Conservation (phyloP, 2,797 vertebrate genomes). For the Carapus acus region DNA sequence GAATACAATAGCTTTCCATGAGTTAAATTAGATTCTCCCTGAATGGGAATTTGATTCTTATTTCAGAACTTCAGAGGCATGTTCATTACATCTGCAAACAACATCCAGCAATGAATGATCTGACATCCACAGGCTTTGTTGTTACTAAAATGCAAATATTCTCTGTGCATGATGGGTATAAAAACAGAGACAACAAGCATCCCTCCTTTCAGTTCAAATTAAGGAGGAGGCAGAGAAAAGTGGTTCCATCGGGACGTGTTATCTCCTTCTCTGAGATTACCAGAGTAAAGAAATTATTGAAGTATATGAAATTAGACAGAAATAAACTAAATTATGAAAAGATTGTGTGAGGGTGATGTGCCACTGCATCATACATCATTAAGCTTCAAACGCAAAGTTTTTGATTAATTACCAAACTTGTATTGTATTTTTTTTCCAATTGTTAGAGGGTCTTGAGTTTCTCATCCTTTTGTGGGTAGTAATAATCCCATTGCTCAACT, state of each 20-base stretch:
- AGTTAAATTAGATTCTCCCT: slow-evolving; percentile 65
- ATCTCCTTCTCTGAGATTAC: slow-evolving; percentile 61
- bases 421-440: slow-evolving; percentile 26
- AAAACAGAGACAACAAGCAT: slow-evolving; percentile 59
- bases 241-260: slow-evolving; percentile 65
- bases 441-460: slow-evolving; percentile 18
- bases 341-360: slow-evolving; percentile 45
- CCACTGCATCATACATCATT: slow-evolving; percentile 59
- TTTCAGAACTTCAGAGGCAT: slow-evolving; percentile 68
- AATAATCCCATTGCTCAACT: slow-evolving; percentile 17
- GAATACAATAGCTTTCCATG: slow-evolving; percentile 35
- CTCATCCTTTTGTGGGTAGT: slow-evolving; percentile 21
- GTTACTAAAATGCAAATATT: slow-evolving; percentile 74
- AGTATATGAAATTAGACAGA: slow-evolving; percentile 56
- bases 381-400: slow-evolving; percentile 53
- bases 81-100: slow-evolving; percentile 68
- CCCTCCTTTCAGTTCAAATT: slow-evolving; percentile 68
- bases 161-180: slow-evolving; percentile 51
- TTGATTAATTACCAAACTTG: slow-evolving; percentile 50
- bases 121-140: slow-evolving; percentile 72
- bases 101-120: slow-evolving; percentile 64
- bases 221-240: slow-evolving; percentile 61
- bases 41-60: slow-evolving; percentile 67
- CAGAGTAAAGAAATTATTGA: slow-evolving; percentile 51
- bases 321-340: slow-evolving; percentile 61